phyloP scores from a whole-genome alignment of 1,140 invertebrate genomes.

The Trichonephila clavipes region DNA sequence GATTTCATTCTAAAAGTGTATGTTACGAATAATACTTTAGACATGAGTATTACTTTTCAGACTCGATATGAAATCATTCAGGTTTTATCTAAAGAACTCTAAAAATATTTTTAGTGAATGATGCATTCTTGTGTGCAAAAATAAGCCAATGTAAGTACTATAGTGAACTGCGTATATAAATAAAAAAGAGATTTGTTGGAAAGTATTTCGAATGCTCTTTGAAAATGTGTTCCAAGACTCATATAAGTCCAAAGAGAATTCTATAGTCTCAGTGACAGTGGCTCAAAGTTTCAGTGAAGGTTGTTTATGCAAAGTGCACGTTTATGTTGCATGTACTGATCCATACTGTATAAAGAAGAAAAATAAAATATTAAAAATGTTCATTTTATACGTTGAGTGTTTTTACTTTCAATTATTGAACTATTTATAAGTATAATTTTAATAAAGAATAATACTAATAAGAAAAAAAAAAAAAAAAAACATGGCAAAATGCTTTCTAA shows the following conservation, averaged over 20 bases:
- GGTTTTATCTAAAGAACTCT: conserved; percentile 19
- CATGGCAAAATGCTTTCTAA: too few relatives aligned
- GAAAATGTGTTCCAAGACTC: neutral
- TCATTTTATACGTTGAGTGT: conserved; percentile 45
- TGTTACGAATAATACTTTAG: neutral
- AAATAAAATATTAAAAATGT: conserved; percentile 66
- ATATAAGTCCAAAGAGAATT: neutral
- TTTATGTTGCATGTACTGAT: conserved; percentile 65
- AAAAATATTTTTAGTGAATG: conserved; percentile 7
- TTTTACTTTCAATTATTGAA: neutral
- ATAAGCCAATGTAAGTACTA: neutral
- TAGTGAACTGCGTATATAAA: neutral
- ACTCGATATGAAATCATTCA: conserved; percentile 8
- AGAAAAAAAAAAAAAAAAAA: too few relatives aligned
- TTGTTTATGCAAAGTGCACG: conserved; percentile 36
- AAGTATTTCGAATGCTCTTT: neutral
- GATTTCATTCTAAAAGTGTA: neutral
- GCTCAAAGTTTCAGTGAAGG: conserved; percentile 46
- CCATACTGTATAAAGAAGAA: conserved; percentile 60
- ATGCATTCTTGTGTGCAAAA: neutral
- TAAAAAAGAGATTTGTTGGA: neutral
- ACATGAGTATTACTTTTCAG: neutral
- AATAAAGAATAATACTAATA: too few relatives aligned
- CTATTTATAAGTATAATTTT: neutral
- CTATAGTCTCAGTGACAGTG: neutral